Evolutionary conservation across 2,797 vertebrate genomes (phyloP), one percentile per base, ranked within the genome.

Genomic region (Dryobates pubescens): DNA sequence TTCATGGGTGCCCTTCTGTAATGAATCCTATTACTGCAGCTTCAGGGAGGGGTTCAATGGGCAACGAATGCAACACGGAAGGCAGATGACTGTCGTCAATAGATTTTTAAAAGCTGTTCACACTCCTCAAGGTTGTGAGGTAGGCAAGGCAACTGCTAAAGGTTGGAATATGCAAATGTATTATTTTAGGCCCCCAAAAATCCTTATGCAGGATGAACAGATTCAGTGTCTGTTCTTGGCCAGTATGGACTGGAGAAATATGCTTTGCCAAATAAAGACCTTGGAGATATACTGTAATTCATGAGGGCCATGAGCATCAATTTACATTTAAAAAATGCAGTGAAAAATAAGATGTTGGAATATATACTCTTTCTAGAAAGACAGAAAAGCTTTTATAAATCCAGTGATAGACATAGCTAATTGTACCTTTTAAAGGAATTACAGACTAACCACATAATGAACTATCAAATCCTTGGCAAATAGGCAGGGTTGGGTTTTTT

Each of bases 11-110:
- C 51, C 57, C 89, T 91, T 88, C 81, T 89, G 51, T 69, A 73
- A 49, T 45, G 47, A 84, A 91, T 86, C 47, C 70, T 74, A 84
- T 92, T 83, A 89, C n/a, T 75, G 58, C 4, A 0, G 7, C 65
- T 93, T 36, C 74, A 90, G 91, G 83, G 78, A 92, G 82, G 49
- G n/a, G 74, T 71, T 93, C 54, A 47, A 5, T 62, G 65, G 59
- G 38, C 86, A 90, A 64, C 45, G 79, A 49, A 67, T 17, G 27
- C 74, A 64, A 54, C 26, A 58, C 17, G 54, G 59, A 79, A 72
- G 70, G 67, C 54, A 75, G 19, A 73, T 3, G 29, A 27, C 22
- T 74, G 49, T 78, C 41, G 65, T 12, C 77, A 69, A 24, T 1
- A 34, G 36, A 38, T 79, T 77, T 85, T 64, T 70, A 20, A 71